phyloP scores from a whole-genome alignment of 2,888 invertebrate species.

The Oscheius sp. region DNA sequence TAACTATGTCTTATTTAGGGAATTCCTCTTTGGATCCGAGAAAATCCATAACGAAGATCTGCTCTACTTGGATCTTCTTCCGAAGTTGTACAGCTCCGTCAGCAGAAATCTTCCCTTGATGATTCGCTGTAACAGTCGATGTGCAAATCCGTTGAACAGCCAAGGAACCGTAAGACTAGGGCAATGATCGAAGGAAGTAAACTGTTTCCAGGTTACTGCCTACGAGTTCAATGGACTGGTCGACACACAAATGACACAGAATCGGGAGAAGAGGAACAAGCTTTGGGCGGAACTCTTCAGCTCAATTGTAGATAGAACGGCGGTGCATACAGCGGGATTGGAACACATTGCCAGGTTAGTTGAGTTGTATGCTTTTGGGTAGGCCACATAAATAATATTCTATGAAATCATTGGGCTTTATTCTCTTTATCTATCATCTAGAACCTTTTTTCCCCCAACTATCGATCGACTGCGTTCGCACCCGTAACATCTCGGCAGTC shows the following conservation, averaged over 20 bases:
- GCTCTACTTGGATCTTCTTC: slow-evolving; percentile 47
- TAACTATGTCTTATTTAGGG: slow-evolving; percentile 22
- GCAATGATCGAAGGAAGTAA: background rate
- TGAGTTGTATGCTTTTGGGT: background rate
- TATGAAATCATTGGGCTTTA: background rate
- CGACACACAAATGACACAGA: slow-evolving; percentile 65
- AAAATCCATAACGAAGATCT: slow-evolving; percentile 44
- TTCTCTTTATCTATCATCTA: background rate
- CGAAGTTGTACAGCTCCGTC: slow-evolving; percentile 44
- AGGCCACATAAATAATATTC: background rate
- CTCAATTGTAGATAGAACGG: slow-evolving; percentile 47
- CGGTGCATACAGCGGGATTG: slow-evolving; percentile 54
- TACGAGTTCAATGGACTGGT: slow-evolving; percentile 55
- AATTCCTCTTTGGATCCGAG: slow-evolving; percentile 43
- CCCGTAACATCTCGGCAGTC: slow-evolving; percentile 25
- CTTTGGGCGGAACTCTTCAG: slow-evolving; percentile 42
- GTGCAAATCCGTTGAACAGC: slow-evolving; percentile 40
- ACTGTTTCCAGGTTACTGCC: slow-evolving; percentile 44
- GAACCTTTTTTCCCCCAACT: background rate
- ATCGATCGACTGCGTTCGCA: background rate
- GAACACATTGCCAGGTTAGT: slow-evolving; percentile 53
- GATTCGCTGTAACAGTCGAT: slow-evolving; percentile 43
- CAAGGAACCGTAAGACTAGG: slow-evolving; percentile 38
- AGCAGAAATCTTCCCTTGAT: slow-evolving; percentile 50
- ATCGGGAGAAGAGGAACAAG: slow-evolving; percentile 55